These are phyloP conservation scores for Caenorhabditis sp. DNA, from an alignment of 2,888 invertebrate genomes.

Conservation along the genomic window DNA sequence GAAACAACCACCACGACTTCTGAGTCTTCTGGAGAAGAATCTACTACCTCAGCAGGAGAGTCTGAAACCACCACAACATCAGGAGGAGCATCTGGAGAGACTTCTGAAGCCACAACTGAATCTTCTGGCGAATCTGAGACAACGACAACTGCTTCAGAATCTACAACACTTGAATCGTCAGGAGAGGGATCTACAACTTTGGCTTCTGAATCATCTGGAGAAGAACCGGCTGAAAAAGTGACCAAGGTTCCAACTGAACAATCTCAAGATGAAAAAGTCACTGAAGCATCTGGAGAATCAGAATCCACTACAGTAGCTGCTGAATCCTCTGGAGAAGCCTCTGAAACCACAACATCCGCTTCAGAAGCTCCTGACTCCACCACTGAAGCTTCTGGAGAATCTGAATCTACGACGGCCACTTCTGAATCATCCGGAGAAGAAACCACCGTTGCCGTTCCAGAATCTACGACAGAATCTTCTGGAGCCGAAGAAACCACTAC, in stretches of 20 bases:
- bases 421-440: slow-evolving; percentile 9
- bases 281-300: slow-evolving; percentile 6
- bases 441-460: slow-evolving; percentile 15
- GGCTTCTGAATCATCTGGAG: slow-evolving; percentile 11
- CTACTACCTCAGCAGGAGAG: slow-evolving; percentile 20
- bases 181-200: slow-evolving; percentile 1
- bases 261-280: not conserved
- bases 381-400: slow-evolving; percentile 1
- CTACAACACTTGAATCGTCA: slow-evolving; percentile 11
- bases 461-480: slow-evolving; percentile 4
- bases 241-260: not conserved
- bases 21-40: slow-evolving; percentile 19
- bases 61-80: slow-evolving; percentile 8
- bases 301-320: not conserved
- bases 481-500: not conserved
- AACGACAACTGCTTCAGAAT: slow-evolving; percentile 9
- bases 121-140: slow-evolving; percentile 1
- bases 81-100: slow-evolving; percentile 3
- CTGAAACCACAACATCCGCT: slow-evolving; percentile 3
- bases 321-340: not conserved
- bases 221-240: not conserved
- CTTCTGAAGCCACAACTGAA: slow-evolving; percentile 4
- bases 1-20: not conserved
- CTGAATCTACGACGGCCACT: slow-evolving; percentile 7
- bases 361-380: slow-evolving; percentile 4